phyloP scores from a whole-genome alignment of 2,113 vertebrate genomes.

The Zapornia atra region DNA sequence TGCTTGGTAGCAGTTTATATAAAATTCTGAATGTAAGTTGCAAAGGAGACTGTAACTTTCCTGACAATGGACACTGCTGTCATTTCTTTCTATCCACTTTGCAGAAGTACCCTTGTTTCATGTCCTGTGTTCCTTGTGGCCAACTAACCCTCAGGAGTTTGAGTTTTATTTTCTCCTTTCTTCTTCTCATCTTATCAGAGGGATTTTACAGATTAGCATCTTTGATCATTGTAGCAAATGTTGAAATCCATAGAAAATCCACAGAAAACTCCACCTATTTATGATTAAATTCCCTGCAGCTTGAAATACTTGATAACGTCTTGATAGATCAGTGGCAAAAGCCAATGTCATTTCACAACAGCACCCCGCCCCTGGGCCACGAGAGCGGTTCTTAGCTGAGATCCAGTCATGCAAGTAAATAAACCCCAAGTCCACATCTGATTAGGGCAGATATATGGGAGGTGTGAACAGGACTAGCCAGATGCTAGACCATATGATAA shows the following conservation, averaged over 20 bases:
- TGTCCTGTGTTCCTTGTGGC: background rate
- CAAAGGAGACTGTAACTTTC: background rate
- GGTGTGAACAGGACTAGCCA: slow-evolving; percentile 62
- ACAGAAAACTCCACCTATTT: background rate
- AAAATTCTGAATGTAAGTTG: background rate
- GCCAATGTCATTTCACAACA: background rate
- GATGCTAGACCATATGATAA: slow-evolving; percentile 78
- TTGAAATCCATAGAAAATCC: background rate
- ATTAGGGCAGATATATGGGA: slow-evolving; percentile 70
- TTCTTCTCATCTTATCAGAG: background rate
- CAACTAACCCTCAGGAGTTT: background rate
- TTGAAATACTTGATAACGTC: background rate
- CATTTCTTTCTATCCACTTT: background rate
- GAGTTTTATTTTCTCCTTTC: background rate
- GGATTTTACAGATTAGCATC: background rate
- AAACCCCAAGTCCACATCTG: slow-evolving; percentile 38
- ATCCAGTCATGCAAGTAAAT: slow-evolving; percentile 35
- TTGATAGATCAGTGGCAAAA: background rate
- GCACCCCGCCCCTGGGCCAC: background rate
- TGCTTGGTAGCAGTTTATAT: background rate
- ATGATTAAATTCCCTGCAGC: background rate
- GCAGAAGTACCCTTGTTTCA: background rate
- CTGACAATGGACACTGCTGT: accelerated
- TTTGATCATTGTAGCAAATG: background rate
- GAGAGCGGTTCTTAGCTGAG: slow-evolving; percentile 9